Percentiles rank a stretch among this genome's conserved stretches.
These are phyloP conservation scores for Gobiocypris rarus DNA, from an alignment of 2,113 vertebrate genomes.

Conservation along the genomic window DNA sequence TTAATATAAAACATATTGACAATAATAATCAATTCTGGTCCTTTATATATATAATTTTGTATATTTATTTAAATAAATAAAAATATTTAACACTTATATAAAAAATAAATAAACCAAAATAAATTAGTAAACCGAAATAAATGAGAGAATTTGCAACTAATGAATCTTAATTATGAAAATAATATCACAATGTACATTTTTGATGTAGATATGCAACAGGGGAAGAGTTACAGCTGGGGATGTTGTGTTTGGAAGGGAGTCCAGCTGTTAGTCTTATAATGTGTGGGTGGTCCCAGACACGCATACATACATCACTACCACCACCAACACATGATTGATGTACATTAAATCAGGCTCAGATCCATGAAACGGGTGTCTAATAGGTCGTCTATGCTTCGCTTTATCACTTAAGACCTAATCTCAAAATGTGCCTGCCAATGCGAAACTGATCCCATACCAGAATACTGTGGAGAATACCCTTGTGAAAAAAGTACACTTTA, in stretches of 20 bases:
- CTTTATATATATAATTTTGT: no score
- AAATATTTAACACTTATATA: no score
- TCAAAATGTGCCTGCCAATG: not conserved
- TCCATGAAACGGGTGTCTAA: not conserved
- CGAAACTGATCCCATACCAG: not conserved
- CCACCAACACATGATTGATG: slow-evolving; percentile 58
- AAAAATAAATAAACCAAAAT: no score
- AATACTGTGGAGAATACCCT: not conserved
- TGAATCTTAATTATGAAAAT: no score
- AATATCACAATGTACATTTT: not conserved
- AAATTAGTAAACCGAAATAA: no score
- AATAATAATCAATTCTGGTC: no score
- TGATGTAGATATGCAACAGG: not conserved
- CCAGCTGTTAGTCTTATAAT: slow-evolving; percentile 63
- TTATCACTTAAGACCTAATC: not conserved
- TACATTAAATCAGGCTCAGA: slow-evolving; percentile 52
- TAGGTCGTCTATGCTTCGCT: slow-evolving; percentile 1
- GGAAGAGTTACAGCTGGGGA: not conserved
- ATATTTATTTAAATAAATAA: no score
- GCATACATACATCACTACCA: slow-evolving; percentile 51
- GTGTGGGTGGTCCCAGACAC: slow-evolving; percentile 71
- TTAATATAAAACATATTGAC: not conserved
- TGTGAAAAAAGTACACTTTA: not conserved
- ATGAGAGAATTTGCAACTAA: no score
- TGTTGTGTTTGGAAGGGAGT: slow-evolving; percentile 24